Percentiles rank a stretch among this genome's conserved stretches.
phyloP scores from a whole-genome alignment of 2,888 invertebrate species.

The Drosophila emarginata region DNA sequence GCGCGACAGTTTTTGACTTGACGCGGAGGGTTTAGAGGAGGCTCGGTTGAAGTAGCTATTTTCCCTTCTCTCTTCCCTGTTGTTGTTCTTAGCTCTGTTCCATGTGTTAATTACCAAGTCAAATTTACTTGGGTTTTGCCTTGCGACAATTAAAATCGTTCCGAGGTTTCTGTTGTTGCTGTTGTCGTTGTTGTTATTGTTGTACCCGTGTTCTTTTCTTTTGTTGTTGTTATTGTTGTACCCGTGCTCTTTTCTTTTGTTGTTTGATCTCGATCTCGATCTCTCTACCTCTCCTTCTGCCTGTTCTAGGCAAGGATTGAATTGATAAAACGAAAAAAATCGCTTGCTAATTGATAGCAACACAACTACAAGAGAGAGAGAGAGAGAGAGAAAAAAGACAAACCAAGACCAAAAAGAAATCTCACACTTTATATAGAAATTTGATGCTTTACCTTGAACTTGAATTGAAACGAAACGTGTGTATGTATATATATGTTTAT shows the following conservation, averaged over 20 bases:
- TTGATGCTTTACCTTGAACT: constrained; percentile 44
- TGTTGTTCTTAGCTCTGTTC: constrained; percentile 19
- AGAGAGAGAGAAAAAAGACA: not conserved
- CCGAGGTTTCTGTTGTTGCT: constrained; percentile 20
- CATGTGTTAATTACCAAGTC: constrained; percentile 74
- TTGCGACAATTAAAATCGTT: constrained; percentile 66
- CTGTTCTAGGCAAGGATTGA: constrained; percentile 3
- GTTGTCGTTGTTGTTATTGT: constrained; percentile 1
- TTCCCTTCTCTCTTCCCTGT: not conserved
- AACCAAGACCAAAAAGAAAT: constrained; percentile 20
- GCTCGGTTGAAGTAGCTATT: not conserved
- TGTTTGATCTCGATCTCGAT: constrained; percentile 12
- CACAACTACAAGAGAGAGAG: constrained; percentile 1
- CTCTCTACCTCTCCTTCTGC: constrained; percentile 9
- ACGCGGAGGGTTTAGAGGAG: not conserved
- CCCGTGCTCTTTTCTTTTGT: too few species aligned
- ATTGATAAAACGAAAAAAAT: not conserved
- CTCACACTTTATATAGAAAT: constrained; percentile 47
- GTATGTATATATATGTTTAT: not conserved
- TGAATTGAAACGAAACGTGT: constrained; percentile 32
- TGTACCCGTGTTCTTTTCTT: too few species aligned
- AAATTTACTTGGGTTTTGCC: constrained; percentile 55
- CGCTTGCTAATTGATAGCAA: constrained; percentile 17
- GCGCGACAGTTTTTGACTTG: not conserved
- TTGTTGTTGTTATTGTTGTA: not conserved